These are phyloP conservation scores for Myotis pilosus DNA, from an alignment of 2,797 vertebrate species.

Conservation along the genomic window DNA sequence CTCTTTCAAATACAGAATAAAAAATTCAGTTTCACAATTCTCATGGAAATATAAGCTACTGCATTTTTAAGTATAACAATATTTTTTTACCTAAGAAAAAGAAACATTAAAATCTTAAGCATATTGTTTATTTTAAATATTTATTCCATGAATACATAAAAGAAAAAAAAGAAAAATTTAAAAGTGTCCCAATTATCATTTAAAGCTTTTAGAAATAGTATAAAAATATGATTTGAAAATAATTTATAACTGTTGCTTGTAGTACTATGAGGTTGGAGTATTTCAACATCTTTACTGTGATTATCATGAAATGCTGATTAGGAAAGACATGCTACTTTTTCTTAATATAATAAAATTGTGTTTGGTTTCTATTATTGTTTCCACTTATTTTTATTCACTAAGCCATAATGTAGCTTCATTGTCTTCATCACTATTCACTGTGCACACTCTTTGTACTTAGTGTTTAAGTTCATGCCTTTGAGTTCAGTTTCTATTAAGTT, in stretches of 20 bases:
- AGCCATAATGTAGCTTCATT: background rate
- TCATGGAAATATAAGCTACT: background rate
- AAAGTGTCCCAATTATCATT: background rate
- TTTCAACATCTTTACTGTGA: background rate
- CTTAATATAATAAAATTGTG: background rate
- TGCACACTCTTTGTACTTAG: background rate
- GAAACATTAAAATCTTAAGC: background rate
- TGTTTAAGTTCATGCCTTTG: background rate
- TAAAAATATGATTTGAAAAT: background rate
- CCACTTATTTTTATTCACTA: conserved; percentile 9
- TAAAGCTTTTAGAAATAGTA: background rate
- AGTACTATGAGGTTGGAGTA: background rate
- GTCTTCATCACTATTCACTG: background rate
- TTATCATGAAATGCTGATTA: background rate
- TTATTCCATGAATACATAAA: background rate
- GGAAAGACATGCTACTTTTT: background rate
- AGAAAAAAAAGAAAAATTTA: background rate
- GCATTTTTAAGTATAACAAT: background rate
- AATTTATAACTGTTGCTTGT: background rate
- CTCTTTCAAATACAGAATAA: background rate
- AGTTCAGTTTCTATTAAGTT: background rate
- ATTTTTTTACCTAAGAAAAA: background rate
- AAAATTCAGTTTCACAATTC: background rate
- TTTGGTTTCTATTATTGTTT: background rate
- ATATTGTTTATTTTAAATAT: background rate